Conservation (phyloP, 2,797 vertebrate genomes). For the Scyliorhinus canicula region DNA sequence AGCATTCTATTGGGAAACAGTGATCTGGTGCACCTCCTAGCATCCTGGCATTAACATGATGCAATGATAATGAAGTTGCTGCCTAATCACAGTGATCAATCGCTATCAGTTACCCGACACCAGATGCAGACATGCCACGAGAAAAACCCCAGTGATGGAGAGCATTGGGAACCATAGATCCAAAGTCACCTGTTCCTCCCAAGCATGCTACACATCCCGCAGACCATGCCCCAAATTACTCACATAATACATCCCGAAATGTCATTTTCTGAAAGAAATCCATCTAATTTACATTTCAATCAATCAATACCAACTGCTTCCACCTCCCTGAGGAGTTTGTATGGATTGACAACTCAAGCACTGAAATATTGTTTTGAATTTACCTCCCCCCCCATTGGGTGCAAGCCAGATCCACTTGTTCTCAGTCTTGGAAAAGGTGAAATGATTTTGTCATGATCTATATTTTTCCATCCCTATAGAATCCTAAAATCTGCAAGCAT, state of each 20-base stretch:
- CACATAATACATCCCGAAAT: too few relatives aligned
- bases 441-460: not conserved
- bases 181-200: too few relatives aligned
- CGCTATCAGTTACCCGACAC: too few relatives aligned
- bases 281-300: not conserved
- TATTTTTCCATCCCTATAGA: not conserved
- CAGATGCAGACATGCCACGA: too few relatives aligned
- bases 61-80: too few relatives aligned
- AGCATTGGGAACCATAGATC: too few relatives aligned
- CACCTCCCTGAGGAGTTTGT: not conserved
- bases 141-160: too few relatives aligned
- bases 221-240: not conserved
- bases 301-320: not conserved
- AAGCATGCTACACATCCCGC: too few relatives aligned
- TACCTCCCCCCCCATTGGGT: not conserved
- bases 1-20: too few relatives aligned
- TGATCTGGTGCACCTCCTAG: too few relatives aligned
- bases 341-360: not conserved
- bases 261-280: constrained; percentile 17
- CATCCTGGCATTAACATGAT: too few relatives aligned
- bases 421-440: not conserved
- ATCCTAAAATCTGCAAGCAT: not conserved
- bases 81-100: too few relatives aligned
- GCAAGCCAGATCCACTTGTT: not conserved
- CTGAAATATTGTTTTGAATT: not conserved